Evolutionary conservation across 2,888 invertebrate species (phyloP).

Genomic region (Eupelmus urozonus): DNA sequence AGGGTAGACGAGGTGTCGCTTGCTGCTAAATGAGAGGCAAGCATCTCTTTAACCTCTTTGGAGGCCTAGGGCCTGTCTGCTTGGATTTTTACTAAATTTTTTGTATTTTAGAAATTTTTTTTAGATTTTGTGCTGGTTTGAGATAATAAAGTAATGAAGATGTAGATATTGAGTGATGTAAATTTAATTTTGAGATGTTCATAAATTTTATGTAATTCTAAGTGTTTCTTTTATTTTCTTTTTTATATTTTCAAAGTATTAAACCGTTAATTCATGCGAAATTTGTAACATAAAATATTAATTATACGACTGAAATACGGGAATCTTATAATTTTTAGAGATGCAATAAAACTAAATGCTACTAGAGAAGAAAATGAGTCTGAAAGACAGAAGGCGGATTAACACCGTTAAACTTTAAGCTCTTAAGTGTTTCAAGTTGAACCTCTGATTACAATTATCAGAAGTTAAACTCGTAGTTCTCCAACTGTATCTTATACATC

Average conservation of each 20-base stretch:
- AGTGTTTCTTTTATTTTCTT: neutral
- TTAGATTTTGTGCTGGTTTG: too few relatives aligned
- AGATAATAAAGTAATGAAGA: too few relatives aligned
- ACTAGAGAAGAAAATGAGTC: slow-evolving; percentile 8
- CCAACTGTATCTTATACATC: too few relatives aligned
- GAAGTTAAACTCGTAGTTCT: slow-evolving; percentile 9
- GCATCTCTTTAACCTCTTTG: too few relatives aligned
- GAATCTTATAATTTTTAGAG: neutral
- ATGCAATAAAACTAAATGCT: neutral
- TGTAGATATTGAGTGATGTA: too few relatives aligned
- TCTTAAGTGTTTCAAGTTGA: slow-evolving; percentile 29
- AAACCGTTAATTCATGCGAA: neutral
- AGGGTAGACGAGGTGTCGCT: neutral
- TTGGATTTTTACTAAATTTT: too few relatives aligned
- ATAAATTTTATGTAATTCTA: neutral
- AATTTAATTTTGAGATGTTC: too few relatives aligned
- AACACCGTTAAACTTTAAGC: slow-evolving; percentile 19
- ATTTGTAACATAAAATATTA: neutral
- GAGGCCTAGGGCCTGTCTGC: too few relatives aligned
- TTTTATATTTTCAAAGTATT: neutral
- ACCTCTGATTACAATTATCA: slow-evolving; percentile 6
- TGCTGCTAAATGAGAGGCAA: too few relatives aligned
- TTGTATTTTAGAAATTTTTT: too few relatives aligned
- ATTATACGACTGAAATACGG: neutral
- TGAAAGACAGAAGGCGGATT: slow-evolving; percentile 13